Percentiles rank a stretch among this genome's conserved stretches.
These are phyloP conservation scores for Pocillopora meandrina DNA, from an alignment of 92 coral and sea anemone species.

Conservation along the genomic window DNA sequence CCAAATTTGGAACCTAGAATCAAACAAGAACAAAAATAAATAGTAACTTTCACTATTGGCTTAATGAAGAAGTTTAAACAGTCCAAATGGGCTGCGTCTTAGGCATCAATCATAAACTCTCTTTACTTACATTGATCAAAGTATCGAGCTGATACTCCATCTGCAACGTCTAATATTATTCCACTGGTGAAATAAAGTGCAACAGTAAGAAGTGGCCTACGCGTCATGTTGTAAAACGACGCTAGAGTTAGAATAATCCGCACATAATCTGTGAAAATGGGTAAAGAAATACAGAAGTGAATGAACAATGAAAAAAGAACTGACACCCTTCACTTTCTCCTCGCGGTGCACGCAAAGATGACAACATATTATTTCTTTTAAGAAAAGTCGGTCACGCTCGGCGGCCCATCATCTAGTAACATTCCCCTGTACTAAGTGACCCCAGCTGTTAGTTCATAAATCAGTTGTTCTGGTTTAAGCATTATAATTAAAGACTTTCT, in stretches of 20 bases:
- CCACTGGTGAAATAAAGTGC: constrained; percentile 29
- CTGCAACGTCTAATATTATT: constrained; percentile 12
- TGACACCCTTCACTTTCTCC: neutral
- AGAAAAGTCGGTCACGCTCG: too few species aligned
- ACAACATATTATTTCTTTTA: too few species aligned
- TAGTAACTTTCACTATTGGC: neutral
- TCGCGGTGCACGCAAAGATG: neutral
- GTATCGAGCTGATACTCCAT: constrained; percentile 29
- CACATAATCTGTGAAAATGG: constrained; percentile 11
- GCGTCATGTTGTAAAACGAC: constrained; percentile 20
- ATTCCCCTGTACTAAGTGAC: too few species aligned
- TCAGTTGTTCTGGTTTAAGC: too few species aligned
- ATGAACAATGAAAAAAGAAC: neutral
- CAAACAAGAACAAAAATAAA: neutral
- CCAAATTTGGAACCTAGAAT: constrained; percentile 30
- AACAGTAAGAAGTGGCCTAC: constrained; percentile 15
- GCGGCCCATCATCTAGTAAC: too few species aligned
- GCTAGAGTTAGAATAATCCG: constrained; percentile 24
- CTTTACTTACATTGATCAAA: constrained; percentile 22
- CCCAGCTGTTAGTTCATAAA: too few species aligned
- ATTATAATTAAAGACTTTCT: too few species aligned
- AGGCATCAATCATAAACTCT: too few species aligned
- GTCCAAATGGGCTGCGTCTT: neutral
- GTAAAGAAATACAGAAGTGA: neutral
- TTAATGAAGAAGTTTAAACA: neutral